Conservation (phyloP, 1,140 invertebrate genomes). For the Nixonia krombeini region DNA sequence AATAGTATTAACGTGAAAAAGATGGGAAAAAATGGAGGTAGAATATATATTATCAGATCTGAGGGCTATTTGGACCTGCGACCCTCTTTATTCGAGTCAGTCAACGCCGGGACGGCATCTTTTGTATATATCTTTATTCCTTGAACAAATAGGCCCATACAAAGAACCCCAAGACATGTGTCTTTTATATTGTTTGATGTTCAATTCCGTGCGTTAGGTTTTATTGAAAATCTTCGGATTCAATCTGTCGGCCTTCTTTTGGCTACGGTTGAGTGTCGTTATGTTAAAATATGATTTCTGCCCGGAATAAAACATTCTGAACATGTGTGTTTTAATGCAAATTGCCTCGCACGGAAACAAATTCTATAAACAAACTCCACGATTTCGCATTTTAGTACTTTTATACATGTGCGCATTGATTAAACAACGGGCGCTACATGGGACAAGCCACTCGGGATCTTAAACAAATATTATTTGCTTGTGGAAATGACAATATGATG, state of each 20-base stretch:
- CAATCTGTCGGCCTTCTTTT: slow-evolving; percentile 22
- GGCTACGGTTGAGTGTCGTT: slow-evolving; percentile 15
- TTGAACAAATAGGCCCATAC: slow-evolving; percentile 1
- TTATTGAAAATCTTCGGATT: slow-evolving; percentile 31
- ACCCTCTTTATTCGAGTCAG: slow-evolving; percentile 7
- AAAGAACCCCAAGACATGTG: slow-evolving; percentile 23
- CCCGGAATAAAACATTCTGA: slow-evolving; percentile 16
- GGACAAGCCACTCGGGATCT: too few species aligned
- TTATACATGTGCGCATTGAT: too few species aligned
- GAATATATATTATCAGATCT: slow-evolving; percentile 1
- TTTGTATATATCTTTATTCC: slow-evolving; percentile 27
- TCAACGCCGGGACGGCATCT: slow-evolving; percentile 9
- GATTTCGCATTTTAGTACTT: too few species aligned
- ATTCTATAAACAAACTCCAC: too few species aligned
- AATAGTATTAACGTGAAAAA: slow-evolving; percentile 8
- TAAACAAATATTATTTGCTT: too few species aligned
- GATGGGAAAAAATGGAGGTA: neutral
- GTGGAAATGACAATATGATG: too few species aligned
- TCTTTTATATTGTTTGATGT: slow-evolving; percentile 41
- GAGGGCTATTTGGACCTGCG: neutral
- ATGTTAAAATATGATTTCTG: slow-evolving; percentile 11
- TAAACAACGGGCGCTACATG: too few species aligned
- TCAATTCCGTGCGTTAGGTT: slow-evolving; percentile 31
- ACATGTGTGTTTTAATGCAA: too few species aligned
- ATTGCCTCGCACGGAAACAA: too few species aligned